These are phyloP conservation scores for Lymantria monacha DNA, from an alignment of 2,888 invertebrate species.

Conservation along the genomic window DNA sequence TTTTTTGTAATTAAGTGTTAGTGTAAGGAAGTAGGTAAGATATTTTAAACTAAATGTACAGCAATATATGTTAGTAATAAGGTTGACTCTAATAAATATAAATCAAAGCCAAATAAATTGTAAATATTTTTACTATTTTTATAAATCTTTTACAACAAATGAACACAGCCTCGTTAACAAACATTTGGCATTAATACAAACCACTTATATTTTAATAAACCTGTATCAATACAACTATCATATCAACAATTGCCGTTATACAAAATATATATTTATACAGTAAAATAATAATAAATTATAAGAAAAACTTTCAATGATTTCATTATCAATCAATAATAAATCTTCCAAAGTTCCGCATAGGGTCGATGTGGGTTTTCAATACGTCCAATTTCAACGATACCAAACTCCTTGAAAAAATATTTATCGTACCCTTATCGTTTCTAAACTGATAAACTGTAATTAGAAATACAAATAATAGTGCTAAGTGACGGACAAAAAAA, in stretches of 20 bases:
- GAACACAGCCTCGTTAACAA: conserved; percentile 49
- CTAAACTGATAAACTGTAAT: conserved; percentile 77
- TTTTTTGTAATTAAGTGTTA: too few relatives aligned
- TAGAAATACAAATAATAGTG: conserved; percentile 51
- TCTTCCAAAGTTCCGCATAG: conserved; percentile 45
- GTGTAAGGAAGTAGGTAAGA: too few relatives aligned
- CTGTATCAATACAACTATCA: conserved; percentile 33
- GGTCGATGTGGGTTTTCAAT: conserved; percentile 18
- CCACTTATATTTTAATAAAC: conserved; percentile 34
- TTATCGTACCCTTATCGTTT: conserved; percentile 74
- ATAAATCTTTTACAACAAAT: conserved; percentile 43
- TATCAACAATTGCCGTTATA: conserved; percentile 33
- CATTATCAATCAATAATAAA: conserved; percentile 35
- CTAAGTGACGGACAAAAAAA: conserved; percentile 31
- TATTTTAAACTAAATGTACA: too few relatives aligned
- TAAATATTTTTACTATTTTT: conserved; percentile 48
- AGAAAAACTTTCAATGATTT: conserved; percentile 14
- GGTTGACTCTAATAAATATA: conserved; percentile 14
- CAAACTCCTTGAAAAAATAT: conserved; percentile 68
- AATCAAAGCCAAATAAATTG: conserved; percentile 42
- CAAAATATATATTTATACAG: conserved; percentile 36
- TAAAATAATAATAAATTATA: conserved; percentile 7
- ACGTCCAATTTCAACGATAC: conserved; percentile 36
- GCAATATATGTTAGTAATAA: neutral
- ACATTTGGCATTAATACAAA: conserved; percentile 42